Conservation (phyloP, 1,140 invertebrate species). For the Aphelinus atriplicis region DNA sequence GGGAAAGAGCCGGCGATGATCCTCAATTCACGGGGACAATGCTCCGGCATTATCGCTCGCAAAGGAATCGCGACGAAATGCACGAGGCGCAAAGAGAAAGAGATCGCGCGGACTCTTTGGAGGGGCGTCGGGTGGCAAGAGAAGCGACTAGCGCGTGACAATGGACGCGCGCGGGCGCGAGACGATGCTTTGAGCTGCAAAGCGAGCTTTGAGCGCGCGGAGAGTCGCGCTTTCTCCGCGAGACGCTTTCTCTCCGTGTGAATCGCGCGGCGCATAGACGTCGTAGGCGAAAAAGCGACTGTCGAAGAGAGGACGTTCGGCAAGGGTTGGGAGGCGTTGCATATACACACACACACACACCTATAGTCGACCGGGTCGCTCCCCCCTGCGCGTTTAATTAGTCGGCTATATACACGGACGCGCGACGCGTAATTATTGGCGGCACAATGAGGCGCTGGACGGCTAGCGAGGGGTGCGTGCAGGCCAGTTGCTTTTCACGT, state of each 20-base stretch:
- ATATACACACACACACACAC: constrained; percentile 37
- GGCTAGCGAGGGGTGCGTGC: constrained; percentile 19
- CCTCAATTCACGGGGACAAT: too few species aligned
- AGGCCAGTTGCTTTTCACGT: constrained; percentile 15
- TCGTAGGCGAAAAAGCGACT: constrained; percentile 2
- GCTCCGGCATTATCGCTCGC: too few species aligned
- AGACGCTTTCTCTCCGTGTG: neutral
- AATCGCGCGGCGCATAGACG: neutral
- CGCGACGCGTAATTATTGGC: constrained; percentile 57
- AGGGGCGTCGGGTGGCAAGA: too few species aligned
- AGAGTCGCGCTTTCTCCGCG: too few species aligned
- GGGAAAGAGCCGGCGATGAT: too few species aligned
- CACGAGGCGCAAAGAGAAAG: too few species aligned
- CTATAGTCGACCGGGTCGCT: neutral
- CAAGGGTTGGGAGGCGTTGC: constrained; percentile 43
- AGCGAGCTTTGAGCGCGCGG: too few species aligned
- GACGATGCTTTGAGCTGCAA: too few species aligned
- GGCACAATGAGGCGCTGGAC: constrained; percentile 50
- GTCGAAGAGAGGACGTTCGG: constrained; percentile 13
- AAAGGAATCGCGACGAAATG: too few species aligned
- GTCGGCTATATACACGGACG: constrained; percentile 48
- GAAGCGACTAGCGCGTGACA: too few species aligned
- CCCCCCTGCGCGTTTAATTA: constrained; percentile 59
- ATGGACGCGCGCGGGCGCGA: too few species aligned
- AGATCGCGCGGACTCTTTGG: too few species aligned